Percentiles rank a stretch among this genome's conserved stretches.
Conservation (phyloP, 2,888 invertebrate genomes). For the Resseliella maxima region DNA sequence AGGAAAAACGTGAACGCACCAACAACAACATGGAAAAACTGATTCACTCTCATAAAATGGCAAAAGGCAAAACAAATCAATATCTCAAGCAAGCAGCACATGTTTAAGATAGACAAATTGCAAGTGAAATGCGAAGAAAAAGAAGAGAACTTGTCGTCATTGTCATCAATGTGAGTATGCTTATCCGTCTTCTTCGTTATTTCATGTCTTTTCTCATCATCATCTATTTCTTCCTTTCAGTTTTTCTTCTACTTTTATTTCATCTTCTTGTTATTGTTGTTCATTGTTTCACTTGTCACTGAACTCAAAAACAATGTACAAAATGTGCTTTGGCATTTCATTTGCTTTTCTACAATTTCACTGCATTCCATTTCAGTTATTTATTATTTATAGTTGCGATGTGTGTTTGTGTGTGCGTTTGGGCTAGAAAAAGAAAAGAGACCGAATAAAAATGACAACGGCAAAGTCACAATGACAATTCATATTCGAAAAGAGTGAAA, state of each 20-base stretch:
- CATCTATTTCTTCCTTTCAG: not conserved
- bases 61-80: constrained; percentile 38
- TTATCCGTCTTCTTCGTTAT: not conserved
- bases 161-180: not conserved
- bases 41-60: not conserved
- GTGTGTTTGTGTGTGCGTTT: not conserved
- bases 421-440: not conserved
- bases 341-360: constrained; percentile 13
- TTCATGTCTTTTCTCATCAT: not conserved
- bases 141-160: constrained; percentile 26
- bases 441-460: constrained; percentile 13
- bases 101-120: constrained; percentile 36
- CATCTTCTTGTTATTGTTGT: too few species aligned
- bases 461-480: not conserved
- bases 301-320: constrained; percentile 47
- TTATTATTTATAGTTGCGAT: constrained; percentile 44
- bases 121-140: not conserved
- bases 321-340: constrained; percentile 4
- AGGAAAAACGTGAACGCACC: not conserved
- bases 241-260: too few species aligned
- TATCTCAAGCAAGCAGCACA: constrained; percentile 16
- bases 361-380: constrained; percentile 38
- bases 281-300: not conserved
- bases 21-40: not conserved
- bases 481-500: too few species aligned